Evolutionary conservation across 2,888 invertebrate genomes (phyloP).

Genomic region (Drosophila dives): DNA sequence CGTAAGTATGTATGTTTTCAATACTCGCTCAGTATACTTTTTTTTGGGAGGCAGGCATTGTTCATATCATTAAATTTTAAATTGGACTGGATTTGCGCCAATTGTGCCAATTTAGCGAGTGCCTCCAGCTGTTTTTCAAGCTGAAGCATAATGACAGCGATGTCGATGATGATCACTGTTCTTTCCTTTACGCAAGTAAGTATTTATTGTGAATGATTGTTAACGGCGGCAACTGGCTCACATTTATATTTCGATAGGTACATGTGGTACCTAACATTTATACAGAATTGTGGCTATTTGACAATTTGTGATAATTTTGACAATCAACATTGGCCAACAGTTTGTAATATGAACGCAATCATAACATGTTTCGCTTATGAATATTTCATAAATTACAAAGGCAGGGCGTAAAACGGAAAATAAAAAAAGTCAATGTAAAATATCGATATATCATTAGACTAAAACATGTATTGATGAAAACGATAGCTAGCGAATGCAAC

Average conservation of each 20-base stretch:
- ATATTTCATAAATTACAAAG: slow-evolving; percentile 11
- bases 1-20: slow-evolving; percentile 88
- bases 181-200: slow-evolving; percentile 87
- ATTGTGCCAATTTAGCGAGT: slow-evolving; percentile 86
- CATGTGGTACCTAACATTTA: slow-evolving; percentile 97
- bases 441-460: slow-evolving; percentile 7
- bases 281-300: slow-evolving; percentile 95
- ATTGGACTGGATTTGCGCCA: slow-evolving; percentile 88
- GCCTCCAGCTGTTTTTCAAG: slow-evolving; percentile 89
- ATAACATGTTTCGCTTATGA: slow-evolving; percentile 41
- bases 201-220: neutral
- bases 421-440: neutral
- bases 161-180: slow-evolving; percentile 96
- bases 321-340: slow-evolving; percentile 55
- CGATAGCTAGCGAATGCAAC: slow-evolving; percentile 28
- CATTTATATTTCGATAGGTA: slow-evolving; percentile 16
- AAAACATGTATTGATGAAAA: neutral
- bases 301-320: slow-evolving; percentile 88
- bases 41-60: slow-evolving; percentile 86
- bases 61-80: slow-evolving; percentile 93
- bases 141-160: slow-evolving; percentile 87
- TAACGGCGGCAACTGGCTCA: slow-evolving; percentile 22
- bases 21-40: no score
- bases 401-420: neutral
- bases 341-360: slow-evolving; percentile 53